Evolutionary conservation across 2,888 invertebrate genomes (phyloP).

Genomic region (Oscheius onirici): DNA sequence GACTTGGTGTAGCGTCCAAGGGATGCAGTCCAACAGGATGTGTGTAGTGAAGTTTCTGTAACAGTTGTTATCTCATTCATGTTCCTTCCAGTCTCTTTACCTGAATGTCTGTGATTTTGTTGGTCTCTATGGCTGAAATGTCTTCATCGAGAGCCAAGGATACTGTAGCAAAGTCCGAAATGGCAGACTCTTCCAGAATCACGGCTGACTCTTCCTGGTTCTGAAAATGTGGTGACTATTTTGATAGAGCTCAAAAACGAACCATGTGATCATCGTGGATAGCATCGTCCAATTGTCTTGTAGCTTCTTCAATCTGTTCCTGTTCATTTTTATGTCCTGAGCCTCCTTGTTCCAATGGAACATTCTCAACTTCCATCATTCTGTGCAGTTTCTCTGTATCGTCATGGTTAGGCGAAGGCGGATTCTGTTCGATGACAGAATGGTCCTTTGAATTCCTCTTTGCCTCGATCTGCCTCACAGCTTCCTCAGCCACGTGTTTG

Average conservation of each 20-base stretch:
- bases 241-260: background rate
- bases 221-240: background rate
- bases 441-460: slow-evolving; percentile 20
- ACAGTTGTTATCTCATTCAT: no score
- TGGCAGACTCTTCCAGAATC: slow-evolving; percentile 14
- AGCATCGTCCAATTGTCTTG: slow-evolving; percentile 19
- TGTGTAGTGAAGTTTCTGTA: slow-evolving; percentile 19
- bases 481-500: slow-evolving; percentile 20
- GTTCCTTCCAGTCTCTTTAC: background rate
- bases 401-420: background rate
- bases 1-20: slow-evolving; percentile 7
- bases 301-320: slow-evolving; percentile 13
- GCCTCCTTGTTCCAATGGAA: slow-evolving; percentile 16
- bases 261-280: slow-evolving; percentile 9
- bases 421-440: background rate
- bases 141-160: slow-evolving; percentile 22
- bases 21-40: background rate
- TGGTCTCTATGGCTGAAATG: slow-evolving; percentile 22
- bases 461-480: background rate
- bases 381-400: slow-evolving; percentile 1
- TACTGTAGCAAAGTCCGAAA: slow-evolving; percentile 27
- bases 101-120: slow-evolving; percentile 4
- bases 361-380: slow-evolving; percentile 1
- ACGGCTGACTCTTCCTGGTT: slow-evolving; percentile 11
- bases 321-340: slow-evolving; percentile 1